Percentiles rank a stretch among this genome's conserved stretches.
phyloP scores from a whole-genome alignment of 2,888 invertebrate species.

The Tiliacea aurago region DNA sequence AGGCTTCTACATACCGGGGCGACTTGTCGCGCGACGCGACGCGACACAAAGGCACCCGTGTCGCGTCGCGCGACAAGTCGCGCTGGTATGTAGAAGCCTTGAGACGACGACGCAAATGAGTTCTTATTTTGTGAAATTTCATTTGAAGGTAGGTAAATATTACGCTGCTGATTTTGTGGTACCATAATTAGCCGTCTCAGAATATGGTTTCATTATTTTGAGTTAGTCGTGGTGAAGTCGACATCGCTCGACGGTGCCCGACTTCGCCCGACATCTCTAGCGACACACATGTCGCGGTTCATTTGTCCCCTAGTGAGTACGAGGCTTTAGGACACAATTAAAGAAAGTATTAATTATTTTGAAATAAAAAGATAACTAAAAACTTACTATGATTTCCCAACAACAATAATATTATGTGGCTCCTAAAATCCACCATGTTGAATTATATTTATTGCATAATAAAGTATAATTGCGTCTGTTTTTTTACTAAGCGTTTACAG shows the following conservation, averaged over 20 bases:
- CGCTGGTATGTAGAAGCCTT: too few relatives aligned
- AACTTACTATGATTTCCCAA: constrained; percentile 44
- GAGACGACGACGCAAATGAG: background rate
- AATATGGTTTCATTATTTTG: too few relatives aligned
- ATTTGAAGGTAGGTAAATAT: background rate
- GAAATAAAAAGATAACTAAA: background rate
- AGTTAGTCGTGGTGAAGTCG: too few relatives aligned
- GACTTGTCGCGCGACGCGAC: too few relatives aligned
- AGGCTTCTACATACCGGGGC: too few relatives aligned
- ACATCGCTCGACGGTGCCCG: background rate
- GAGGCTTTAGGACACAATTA: background rate
- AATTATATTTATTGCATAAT: background rate
- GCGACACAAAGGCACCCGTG: too few relatives aligned
- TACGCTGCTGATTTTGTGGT: background rate
- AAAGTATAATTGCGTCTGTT: background rate
- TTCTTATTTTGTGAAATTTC: background rate
- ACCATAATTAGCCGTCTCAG: too few relatives aligned
- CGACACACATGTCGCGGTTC: background rate
- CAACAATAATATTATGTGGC: constrained; percentile 15
- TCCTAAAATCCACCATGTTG: constrained; percentile 24
- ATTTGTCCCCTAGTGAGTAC: background rate
- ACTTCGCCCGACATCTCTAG: background rate
- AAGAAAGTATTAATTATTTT: background rate
- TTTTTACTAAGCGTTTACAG: background rate
- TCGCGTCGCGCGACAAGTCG: too few relatives aligned